Evolutionary conservation across 2,113 vertebrate genomes (phyloP), one percentile per base, ranked within the genome.

Genomic region (Ptyas mucosa): DNA sequence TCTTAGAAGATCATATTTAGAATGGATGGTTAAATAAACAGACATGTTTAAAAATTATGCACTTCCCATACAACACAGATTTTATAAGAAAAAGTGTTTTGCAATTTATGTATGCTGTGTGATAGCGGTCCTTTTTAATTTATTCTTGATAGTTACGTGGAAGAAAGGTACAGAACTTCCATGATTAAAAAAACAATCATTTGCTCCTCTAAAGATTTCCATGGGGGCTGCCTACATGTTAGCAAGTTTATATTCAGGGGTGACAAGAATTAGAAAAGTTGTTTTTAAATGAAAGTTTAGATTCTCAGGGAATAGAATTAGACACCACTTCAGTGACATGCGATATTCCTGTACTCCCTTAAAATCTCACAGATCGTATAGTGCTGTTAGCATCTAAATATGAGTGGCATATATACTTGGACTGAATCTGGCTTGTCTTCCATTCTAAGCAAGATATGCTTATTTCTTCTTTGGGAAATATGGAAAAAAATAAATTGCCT

Each of bases 401-500:
- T 24, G 49, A 95, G 96, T 95, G 91, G 88, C 95, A 95, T 92
- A 88, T 92, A 57, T 95, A 94, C 46, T 49, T 90, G 94, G 49
- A 92, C 89, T 58, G 1, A 24, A 92, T 89, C 95, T 89, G 91
- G 3, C 11, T 96, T 89, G 93, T 95, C 93, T 96, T 89, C 92
- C 94, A 10, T 53, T 91, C 92, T 94, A 95, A 94, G 93, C 43
- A 89, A 92, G 89, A 88, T 93, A 91, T 94, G 94, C 87, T 93
- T 95, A 90, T 52, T 95, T 95, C 29, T 93, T 93, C 58, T 69
- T 95, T 85, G 91, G 92, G 91, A 93, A 69, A 43, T 95, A 85
- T 43, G 46, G 85, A 86, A 96, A 95, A 93, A 96, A 96, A 95
- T 92, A 94, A 96, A 96, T 94, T 89, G 94, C 93, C 87, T 95